These are phyloP conservation scores for Phengaris alcon DNA, from an alignment of 2,888 invertebrate species.

Conservation along the genomic window DNA sequence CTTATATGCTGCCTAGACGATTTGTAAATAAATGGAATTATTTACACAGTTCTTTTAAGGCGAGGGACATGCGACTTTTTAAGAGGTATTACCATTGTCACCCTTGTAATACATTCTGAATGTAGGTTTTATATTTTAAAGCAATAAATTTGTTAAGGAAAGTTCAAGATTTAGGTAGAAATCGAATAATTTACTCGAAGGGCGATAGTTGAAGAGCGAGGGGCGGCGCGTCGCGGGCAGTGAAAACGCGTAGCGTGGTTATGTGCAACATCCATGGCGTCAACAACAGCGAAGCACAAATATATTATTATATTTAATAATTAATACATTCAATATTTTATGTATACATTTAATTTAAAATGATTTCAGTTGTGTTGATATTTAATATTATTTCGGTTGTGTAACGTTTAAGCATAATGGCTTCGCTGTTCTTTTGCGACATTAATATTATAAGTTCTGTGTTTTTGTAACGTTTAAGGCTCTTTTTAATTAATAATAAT, in stretches of 20 bases:
- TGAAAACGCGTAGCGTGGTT: conserved; percentile 42
- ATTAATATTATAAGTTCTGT: neutral
- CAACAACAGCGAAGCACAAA: conserved; percentile 16
- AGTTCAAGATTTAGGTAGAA: conserved; percentile 25
- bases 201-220: conserved; percentile 26
- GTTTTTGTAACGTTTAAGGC: neutral
- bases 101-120: neutral
- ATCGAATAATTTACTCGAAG: conserved; percentile 15
- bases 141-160: neutral
- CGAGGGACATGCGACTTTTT: no score
- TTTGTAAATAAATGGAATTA: no score
- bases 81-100: no score
- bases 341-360: no score
- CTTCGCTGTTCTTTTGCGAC: conserved; percentile 14
- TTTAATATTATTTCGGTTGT: no score
- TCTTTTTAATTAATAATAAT: neutral
- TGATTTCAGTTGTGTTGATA: no score
- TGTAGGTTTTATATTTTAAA: neutral
- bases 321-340: no score
- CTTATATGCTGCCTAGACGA: no score
- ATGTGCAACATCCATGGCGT: conserved; percentile 33
- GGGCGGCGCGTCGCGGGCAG: conserved; percentile 43
- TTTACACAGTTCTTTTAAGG: no score
- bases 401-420: neutral
- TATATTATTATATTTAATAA: no score